Conservation (phyloP, 2,797 vertebrate genomes). For the Sebastes matsubarae region DNA sequence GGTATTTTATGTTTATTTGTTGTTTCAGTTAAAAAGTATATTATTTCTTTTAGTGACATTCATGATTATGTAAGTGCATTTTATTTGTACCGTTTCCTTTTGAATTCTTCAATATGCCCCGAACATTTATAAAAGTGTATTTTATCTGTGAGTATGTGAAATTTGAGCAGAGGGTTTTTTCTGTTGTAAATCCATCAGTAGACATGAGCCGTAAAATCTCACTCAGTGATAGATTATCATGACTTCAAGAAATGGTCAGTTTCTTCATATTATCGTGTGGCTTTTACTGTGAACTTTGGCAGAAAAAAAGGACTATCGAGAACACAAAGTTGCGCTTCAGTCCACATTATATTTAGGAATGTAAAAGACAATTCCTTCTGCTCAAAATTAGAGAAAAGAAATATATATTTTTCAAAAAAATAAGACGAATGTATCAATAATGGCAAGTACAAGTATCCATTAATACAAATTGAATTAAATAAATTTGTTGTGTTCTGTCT, state of each 20-base stretch:
- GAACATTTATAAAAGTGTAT: slow-evolving; percentile 14
- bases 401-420: slow-evolving; percentile 71
- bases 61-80: slow-evolving; percentile 12
- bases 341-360: slow-evolving; percentile 84
- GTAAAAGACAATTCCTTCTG: slow-evolving; percentile 83
- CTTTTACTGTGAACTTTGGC: slow-evolving; percentile 34
- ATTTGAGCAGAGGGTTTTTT: slow-evolving; percentile 44
- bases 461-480: slow-evolving; percentile 84
- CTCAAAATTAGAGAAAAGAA: slow-evolving; percentile 71
- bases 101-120: not conserved
- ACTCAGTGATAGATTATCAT: not conserved
- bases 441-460: slow-evolving; percentile 71
- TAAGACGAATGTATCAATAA: slow-evolving; percentile 67
- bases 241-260: not conserved
- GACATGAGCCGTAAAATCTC: not conserved
- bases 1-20: slow-evolving; percentile 20
- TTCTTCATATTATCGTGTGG: not conserved
- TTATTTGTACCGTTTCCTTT: slow-evolving; percentile 17
- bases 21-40: not conserved
- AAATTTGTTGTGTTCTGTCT: slow-evolving; percentile 51
- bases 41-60: not conserved
- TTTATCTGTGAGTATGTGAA: slow-evolving; percentile 22
- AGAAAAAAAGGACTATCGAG: not conserved
- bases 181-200: slow-evolving; percentile 3
- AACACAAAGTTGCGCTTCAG: slow-evolving; percentile 57